phyloP scores from a whole-genome alignment of 2,888 invertebrate species.

The Lottia scabra region DNA sequence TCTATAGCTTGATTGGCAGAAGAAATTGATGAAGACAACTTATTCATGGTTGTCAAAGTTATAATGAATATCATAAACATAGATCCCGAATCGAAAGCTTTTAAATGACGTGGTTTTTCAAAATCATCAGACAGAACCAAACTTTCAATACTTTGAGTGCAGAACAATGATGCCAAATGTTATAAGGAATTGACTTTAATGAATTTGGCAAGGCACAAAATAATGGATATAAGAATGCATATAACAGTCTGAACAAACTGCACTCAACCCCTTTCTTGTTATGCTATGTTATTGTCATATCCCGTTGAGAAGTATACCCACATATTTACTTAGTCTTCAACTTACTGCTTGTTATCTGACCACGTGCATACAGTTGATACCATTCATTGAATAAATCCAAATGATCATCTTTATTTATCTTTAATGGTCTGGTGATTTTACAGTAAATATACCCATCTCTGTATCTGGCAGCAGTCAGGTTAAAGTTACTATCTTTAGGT shows the following conservation, averaged over 20 bases:
- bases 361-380: constrained; percentile 39
- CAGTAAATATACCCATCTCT: constrained; percentile 38
- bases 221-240: too few relatives aligned
- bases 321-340: neutral
- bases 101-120: too few relatives aligned
- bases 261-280: too few relatives aligned
- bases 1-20: neutral
- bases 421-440: constrained; percentile 25
- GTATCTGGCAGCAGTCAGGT: constrained; percentile 7
- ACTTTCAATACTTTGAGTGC: neutral
- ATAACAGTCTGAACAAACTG: too few relatives aligned
- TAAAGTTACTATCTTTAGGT: constrained; percentile 26
- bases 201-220: too few relatives aligned
- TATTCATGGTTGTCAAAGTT: neutral
- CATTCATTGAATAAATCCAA: constrained; percentile 41
- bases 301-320: too few relatives aligned
- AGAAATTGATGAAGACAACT: neutral
- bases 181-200: too few relatives aligned
- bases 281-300: too few relatives aligned
- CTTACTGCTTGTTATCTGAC: constrained; percentile 35
- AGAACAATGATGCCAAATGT: neutral
- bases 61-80: neutral
- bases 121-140: too few relatives aligned
- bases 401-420: constrained; percentile 15
- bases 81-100: neutral